Evolutionary conservation across 2,888 invertebrate genomes (phyloP).

Genomic region (Syrista parreyssii): DNA sequence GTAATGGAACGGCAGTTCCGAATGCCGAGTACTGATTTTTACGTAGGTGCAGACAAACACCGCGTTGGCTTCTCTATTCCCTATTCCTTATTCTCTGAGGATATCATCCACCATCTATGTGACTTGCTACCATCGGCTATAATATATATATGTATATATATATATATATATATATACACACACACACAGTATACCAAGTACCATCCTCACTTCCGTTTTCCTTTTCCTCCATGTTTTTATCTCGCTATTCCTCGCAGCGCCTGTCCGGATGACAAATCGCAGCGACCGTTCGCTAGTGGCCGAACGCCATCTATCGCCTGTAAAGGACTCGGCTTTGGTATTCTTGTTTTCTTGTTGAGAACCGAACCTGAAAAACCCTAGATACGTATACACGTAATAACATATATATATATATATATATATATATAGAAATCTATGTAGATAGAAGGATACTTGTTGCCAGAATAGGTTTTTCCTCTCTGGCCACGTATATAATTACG

Average conservation of each 20-base stretch:
- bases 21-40: neutral
- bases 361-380: neutral
- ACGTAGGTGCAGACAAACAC: neutral
- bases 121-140: neutral
- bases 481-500: neutral
- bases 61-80: neutral
- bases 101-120: neutral
- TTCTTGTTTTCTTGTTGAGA: neutral
- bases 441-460: neutral
- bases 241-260: neutral
- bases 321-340: neutral
- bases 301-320: neutral
- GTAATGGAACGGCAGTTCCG: neutral
- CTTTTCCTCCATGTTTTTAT: neutral
- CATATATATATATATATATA: too few species aligned
- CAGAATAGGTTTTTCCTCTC: neutral
- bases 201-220: neutral
- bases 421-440: neutral
- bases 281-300: neutral
- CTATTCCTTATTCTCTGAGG: neutral
- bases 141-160: neutral
- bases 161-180: too few species aligned
- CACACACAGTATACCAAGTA: neutral
- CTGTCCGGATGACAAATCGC: conserved; percentile 6
- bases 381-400: neutral